These are phyloP conservation scores for Alexandromys fortis DNA, from an alignment of 2,113 vertebrate genomes.

Conservation along the genomic window DNA sequence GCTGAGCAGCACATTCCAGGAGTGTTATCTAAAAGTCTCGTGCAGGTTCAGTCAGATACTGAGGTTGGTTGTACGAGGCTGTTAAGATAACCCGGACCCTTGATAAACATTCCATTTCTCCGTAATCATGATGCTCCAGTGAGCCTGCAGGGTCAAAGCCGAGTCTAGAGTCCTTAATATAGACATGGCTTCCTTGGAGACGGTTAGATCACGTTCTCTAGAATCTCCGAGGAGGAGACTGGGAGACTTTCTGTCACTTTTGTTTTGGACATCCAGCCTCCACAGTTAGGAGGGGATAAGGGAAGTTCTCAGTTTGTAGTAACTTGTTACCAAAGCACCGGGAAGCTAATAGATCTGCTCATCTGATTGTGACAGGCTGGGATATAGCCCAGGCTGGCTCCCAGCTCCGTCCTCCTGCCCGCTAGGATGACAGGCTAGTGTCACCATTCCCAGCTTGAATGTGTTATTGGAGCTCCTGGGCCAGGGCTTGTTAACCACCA, in stretches of 20 bases:
- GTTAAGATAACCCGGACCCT: background rate
- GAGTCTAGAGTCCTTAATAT: background rate
- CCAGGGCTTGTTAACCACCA: too few relatives aligned
- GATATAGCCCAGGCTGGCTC: background rate
- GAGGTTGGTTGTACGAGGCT: background rate
- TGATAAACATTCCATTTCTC: background rate
- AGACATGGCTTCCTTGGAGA: background rate
- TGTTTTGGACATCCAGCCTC: background rate
- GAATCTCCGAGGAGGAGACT: background rate
- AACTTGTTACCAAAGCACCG: background rate
- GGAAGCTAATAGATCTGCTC: background rate
- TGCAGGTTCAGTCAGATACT: background rate
- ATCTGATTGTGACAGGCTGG: background rate
- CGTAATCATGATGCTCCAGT: background rate
- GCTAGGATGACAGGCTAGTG: too few relatives aligned
- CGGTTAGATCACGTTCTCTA: background rate
- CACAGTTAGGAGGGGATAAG: background rate
- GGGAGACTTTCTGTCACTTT: background rate
- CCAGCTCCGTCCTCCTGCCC: too few relatives aligned
- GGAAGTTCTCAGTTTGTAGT: background rate
- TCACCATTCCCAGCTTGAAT: background rate
- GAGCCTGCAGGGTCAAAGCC: background rate
- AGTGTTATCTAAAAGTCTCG: conserved; percentile 7
- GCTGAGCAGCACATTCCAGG: background rate
- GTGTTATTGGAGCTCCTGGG: background rate